A percentile compares a stretch with the other conserved stretches of the same genome.
These are phyloP conservation scores for Polyommatus iphigenia DNA, from an alignment of 2,888 invertebrate species.

Conservation along the genomic window DNA sequence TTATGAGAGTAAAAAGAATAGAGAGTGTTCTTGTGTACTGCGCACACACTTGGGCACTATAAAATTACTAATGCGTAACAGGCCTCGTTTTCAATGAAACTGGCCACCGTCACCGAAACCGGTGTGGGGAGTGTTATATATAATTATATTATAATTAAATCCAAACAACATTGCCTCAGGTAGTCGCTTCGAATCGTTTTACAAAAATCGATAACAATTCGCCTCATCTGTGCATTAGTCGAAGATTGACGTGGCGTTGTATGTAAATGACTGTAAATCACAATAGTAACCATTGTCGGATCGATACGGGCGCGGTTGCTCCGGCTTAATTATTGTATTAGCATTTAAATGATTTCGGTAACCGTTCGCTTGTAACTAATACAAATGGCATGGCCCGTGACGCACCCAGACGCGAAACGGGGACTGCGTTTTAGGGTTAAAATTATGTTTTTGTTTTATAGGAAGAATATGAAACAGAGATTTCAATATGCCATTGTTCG, in stretches of 20 bases:
- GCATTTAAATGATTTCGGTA: conserved; percentile 82
- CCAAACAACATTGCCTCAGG: too few species aligned
- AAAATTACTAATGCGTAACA: too few species aligned
- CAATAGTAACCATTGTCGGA: conserved; percentile 51
- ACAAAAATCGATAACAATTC: too few species aligned
- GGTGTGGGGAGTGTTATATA: too few species aligned
- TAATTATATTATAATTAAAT: too few species aligned
- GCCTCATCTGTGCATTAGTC: background rate
- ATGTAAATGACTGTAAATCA: conserved; percentile 41
- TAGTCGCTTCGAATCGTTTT: too few species aligned
- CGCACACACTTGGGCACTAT: too few species aligned
- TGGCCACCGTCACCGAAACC: too few species aligned
- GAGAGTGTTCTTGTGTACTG: too few species aligned
- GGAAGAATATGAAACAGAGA: background rate
- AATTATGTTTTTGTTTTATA: background rate
- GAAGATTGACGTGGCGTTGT: conserved; percentile 32
- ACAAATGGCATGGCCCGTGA: conserved; percentile 75
- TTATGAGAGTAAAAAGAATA: too few species aligned
- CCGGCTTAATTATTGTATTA: conserved; percentile 80
- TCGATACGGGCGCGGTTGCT: conserved; percentile 69
- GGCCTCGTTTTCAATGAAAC: too few species aligned
- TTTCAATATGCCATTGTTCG: too few species aligned
- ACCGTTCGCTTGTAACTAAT: conserved; percentile 82
- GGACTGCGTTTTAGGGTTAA: conserved; percentile 14
- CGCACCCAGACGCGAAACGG: conserved; percentile 47